phyloP scores from a whole-genome alignment of 2,113 vertebrate genomes.

The Camelus dromedarius region DNA sequence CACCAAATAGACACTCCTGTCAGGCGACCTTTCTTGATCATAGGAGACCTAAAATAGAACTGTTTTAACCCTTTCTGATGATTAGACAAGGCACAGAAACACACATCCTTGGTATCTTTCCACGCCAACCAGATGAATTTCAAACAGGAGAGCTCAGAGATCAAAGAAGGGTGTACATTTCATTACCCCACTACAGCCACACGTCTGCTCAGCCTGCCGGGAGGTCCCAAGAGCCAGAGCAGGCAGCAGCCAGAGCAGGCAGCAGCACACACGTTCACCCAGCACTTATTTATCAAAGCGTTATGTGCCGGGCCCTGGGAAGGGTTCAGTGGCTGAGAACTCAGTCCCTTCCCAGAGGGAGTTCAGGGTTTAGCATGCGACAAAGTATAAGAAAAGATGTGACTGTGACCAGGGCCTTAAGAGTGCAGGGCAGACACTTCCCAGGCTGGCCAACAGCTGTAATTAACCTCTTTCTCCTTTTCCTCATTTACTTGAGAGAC shows the following conservation, averaged over 20 bases:
- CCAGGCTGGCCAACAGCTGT: neutral
- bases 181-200: neutral
- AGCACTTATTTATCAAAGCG: neutral
- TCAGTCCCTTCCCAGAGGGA: neutral
- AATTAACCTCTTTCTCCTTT: neutral
- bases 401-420: neutral
- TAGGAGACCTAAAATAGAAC: conserved; percentile 63
- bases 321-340: neutral
- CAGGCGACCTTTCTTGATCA: conserved; percentile 64
- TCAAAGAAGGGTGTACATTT: neutral
- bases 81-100: neutral
- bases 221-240: neutral
- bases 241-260: neutral
- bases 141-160: conserved; percentile 27
- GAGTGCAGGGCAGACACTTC: neutral
- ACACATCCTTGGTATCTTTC: neutral
- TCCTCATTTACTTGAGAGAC: neutral
- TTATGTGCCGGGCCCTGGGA: neutral
- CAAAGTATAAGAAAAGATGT: neutral
- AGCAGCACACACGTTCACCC: rapidly evolving
- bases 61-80: conserved; percentile 65
- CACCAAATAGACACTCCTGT: conserved; percentile 71
- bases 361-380: neutral
- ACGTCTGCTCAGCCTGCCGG: neutral
- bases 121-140: neutral